Conservation (phyloP, 1,140 invertebrate species). For the Caenorhabditis brenneri region DNA sequence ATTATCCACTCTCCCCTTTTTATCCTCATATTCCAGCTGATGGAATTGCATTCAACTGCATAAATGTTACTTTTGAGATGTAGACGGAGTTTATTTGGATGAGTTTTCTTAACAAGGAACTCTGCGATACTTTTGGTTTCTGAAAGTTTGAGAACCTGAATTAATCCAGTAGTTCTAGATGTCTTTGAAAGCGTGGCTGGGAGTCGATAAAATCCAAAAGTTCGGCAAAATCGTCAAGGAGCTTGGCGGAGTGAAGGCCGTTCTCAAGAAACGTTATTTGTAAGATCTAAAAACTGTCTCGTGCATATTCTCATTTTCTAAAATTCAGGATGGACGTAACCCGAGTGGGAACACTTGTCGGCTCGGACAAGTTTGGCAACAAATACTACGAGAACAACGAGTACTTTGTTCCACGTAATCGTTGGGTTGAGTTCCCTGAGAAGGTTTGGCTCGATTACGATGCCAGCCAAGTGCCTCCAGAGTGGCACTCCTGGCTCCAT, state of each 20-base stretch:
- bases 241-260: constrained; percentile 80
- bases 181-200: constrained; percentile 75
- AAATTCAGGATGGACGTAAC: constrained; percentile 81
- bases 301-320: background rate
- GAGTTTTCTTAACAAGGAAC: background rate
- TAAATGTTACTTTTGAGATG: too few species aligned
- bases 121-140: background rate
- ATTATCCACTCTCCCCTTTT: background rate
- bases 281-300: constrained; percentile 44
- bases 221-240: constrained; percentile 78
- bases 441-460: constrained; percentile 84
- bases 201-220: constrained; percentile 79
- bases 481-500: constrained; percentile 76
- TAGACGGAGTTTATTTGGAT: too few species aligned
- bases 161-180: constrained; percentile 14
- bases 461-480: constrained; percentile 86
- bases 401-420: constrained; percentile 77
- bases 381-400: constrained; percentile 79
- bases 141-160: background rate
- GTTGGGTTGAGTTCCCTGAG: constrained; percentile 89
- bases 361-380: constrained; percentile 93
- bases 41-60: too few species aligned
- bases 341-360: constrained; percentile 84
- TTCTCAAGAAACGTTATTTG: constrained; percentile 78
- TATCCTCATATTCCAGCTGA: too few species aligned